A percentile compares a stretch with the other conserved stretches of the same genome.
Conservation (phyloP, 2,113 vertebrate species). For the Pterocles orientalis region DNA sequence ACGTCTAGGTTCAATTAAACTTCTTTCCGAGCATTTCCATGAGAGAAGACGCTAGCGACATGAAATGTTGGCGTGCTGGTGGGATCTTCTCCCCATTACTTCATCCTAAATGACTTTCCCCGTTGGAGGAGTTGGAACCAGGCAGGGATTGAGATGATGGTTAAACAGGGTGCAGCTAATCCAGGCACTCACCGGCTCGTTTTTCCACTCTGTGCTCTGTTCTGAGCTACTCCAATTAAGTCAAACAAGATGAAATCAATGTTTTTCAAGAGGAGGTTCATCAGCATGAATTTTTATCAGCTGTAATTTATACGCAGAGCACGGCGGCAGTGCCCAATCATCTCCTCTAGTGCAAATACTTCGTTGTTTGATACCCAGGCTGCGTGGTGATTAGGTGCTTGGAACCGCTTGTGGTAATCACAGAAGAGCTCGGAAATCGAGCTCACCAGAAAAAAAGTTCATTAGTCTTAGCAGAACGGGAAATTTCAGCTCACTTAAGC, state of each 20-base stretch:
- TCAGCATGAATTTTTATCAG: neutral
- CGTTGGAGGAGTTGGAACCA: fast-evolving
- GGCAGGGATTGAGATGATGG: neutral
- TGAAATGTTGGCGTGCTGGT: neutral
- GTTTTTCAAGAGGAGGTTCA: slow-evolving; percentile 29
- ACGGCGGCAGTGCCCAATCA: slow-evolving; percentile 7
- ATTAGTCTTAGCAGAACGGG: slow-evolving; percentile 7
- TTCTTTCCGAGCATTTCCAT: neutral
- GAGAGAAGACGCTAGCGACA: neutral
- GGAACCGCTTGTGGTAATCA: neutral
- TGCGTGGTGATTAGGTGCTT: neutral
- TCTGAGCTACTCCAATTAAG: neutral
- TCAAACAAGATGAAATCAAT: neutral
- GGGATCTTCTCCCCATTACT: neutral
- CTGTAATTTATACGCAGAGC: slow-evolving; percentile 12
- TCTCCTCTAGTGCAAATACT: slow-evolving; percentile 26
- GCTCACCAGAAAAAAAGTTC: neutral
- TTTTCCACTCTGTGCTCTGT: neutral
- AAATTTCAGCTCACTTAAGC: neutral
- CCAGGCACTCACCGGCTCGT: neutral
- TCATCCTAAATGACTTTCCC: neutral
- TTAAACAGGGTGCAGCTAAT: neutral
- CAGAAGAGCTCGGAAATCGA: slow-evolving; percentile 12
- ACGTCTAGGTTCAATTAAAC: neutral
- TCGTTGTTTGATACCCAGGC: slow-evolving; percentile 12